phyloP scores from a whole-genome alignment of 2,797 vertebrate species.

The Leptatherina wallacei region DNA sequence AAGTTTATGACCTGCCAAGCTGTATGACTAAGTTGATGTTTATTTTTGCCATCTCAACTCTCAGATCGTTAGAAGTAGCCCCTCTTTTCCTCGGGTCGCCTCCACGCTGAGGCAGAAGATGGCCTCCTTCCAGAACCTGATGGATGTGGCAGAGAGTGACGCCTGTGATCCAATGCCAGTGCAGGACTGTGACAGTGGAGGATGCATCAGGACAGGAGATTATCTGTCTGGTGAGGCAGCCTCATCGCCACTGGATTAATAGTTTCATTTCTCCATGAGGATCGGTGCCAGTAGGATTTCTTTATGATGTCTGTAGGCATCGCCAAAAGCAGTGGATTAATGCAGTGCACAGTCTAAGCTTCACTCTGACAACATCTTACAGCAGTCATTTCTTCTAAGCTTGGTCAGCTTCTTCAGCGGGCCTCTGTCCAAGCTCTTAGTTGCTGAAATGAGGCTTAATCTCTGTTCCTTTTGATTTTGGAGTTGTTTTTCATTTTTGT shows the following conservation, averaged over 20 bases:
- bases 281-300: conserved; percentile 55
- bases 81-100: conserved; percentile 62
- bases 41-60: conserved; percentile 50
- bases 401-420: conserved; percentile 38
- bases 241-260: conserved; percentile 66
- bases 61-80: conserved; percentile 72
- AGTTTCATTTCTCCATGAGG: conserved; percentile 59
- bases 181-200: conserved; percentile 56
- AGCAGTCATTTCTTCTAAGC: conserved; percentile 28
- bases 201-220: conserved; percentile 72
- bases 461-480: background rate
- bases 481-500: conserved; percentile 8
- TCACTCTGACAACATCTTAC: conserved; percentile 41
- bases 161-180: conserved; percentile 55
- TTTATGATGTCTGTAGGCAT: conserved; percentile 57
- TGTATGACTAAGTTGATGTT: conserved; percentile 55
- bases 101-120: conserved; percentile 84
- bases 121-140: conserved; percentile 82
- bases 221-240: conserved; percentile 77
- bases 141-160: conserved; percentile 76
- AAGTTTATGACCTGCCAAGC: conserved; percentile 49
- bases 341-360: conserved; percentile 31
- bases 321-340: conserved; percentile 55
- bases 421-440: conserved; percentile 33
- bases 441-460: conserved; percentile 32